phyloP scores from a whole-genome alignment of 2,113 vertebrate species.

The Limnothrissa miodon region DNA sequence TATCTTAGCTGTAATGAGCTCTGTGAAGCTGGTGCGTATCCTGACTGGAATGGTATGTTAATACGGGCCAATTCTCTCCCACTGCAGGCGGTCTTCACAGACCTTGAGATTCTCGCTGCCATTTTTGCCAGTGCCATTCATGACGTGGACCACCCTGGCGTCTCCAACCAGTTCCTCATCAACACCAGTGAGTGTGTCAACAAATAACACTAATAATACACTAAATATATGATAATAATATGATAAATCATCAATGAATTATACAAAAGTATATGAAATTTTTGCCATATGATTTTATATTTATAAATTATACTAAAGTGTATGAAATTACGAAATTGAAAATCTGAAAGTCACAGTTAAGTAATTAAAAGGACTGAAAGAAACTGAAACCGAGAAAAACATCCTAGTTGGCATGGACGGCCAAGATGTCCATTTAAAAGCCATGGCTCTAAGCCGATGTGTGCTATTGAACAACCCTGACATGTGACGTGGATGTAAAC shows the following conservation, averaged over 20 bases:
- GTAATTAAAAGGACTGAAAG: background rate
- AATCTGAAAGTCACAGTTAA: background rate
- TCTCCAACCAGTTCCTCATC: slow-evolving; percentile 99
- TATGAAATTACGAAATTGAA: background rate
- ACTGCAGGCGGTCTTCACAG: slow-evolving; percentile 94
- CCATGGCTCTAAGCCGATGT: background rate
- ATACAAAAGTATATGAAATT: too few relatives aligned
- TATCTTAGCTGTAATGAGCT: too few relatives aligned
- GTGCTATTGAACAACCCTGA: background rate
- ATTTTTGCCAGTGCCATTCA: slow-evolving; percentile 99
- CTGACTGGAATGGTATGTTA: background rate
- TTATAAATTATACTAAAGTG: too few relatives aligned
- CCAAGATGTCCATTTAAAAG: background rate
- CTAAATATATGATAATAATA: background rate
- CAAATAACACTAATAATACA: too few relatives aligned
- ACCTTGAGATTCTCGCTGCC: slow-evolving; percentile 97
- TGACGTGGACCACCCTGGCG: slow-evolving; percentile 97
- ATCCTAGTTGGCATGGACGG: background rate
- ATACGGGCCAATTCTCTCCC: slow-evolving; percentile 22
- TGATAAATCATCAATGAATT: background rate
- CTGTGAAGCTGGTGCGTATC: background rate
- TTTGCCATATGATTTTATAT: too few relatives aligned
- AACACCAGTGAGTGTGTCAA: slow-evolving; percentile 90
- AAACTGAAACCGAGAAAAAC: background rate
- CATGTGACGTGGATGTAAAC: background rate